phyloP scores from a whole-genome alignment of 2,797 vertebrate species.

The Myiothlypis chrysogaster region DNA sequence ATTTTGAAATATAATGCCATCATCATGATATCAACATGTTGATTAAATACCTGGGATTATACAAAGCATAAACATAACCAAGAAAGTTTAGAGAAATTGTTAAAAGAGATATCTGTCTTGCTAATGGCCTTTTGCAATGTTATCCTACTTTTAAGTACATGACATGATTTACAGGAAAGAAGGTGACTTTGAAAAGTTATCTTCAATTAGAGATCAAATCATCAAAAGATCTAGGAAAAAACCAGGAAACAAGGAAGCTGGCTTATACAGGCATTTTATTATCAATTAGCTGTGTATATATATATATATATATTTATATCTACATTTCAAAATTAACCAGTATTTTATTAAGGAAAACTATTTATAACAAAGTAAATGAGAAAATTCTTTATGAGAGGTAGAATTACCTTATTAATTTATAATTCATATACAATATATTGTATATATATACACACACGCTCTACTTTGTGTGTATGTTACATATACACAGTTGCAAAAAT shows the following conservation, averaged over 20 bases:
- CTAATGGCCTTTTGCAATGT: neutral
- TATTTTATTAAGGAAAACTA: constrained; percentile 67
- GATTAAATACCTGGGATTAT: neutral
- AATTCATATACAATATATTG: constrained; percentile 70
- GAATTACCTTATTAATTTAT: constrained; percentile 77
- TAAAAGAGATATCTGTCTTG: neutral
- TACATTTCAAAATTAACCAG: constrained; percentile 74
- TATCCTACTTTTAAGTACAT: neutral
- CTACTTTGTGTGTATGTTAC: constrained; percentile 48
- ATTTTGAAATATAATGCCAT: neutral
- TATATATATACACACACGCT: constrained; percentile 62
- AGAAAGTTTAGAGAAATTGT: neutral
- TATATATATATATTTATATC: constrained; percentile 14
- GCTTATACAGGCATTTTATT: constrained; percentile 61
- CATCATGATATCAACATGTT: neutral
- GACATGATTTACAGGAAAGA: neutral
- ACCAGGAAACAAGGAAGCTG: neutral
- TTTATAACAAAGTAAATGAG: constrained; percentile 79
- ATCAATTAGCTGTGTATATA: constrained; percentile 62
- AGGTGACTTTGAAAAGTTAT: neutral
- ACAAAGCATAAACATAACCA: neutral
- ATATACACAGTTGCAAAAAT: constrained; percentile 52
- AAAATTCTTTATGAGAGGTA: constrained; percentile 76
- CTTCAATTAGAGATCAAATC: neutral
- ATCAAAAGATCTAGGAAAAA: neutral